A percentile compares a stretch with the other conserved stretches of the same genome.
phyloP scores from a whole-genome alignment of 2,888 invertebrate species.

The Lasiommata megera region DNA sequence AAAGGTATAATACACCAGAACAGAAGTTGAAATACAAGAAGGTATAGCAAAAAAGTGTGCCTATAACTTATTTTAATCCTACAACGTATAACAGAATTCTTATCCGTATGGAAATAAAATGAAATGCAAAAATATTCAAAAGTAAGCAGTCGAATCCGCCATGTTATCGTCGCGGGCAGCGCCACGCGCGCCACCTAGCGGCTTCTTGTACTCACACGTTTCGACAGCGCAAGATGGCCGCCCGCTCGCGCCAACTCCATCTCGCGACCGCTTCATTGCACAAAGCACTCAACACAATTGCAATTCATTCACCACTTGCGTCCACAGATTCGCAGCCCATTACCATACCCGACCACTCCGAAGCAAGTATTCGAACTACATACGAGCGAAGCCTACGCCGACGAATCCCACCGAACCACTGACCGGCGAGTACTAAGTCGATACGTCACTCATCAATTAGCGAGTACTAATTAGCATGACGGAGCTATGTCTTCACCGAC shows the following conservation, averaged over 20 bases:
- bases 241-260: conserved; percentile 40
- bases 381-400: conserved; percentile 1
- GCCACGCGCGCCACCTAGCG: conserved; percentile 75
- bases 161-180: conserved; percentile 55
- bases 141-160: conserved; percentile 51
- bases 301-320: conserved; percentile 46
- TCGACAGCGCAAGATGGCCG: conserved; percentile 67
- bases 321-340: conserved; percentile 46
- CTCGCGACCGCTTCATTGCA: conserved; percentile 38
- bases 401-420: not conserved
- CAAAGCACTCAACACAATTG: conserved; percentile 48
- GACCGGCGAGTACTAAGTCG: not conserved
- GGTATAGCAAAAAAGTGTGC: not conserved
- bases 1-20: not conserved
- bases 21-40: not conserved
- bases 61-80: conserved; percentile 12
- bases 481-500: conserved; percentile 79
- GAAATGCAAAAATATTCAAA: conserved; percentile 76
- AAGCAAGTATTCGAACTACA: not conserved
- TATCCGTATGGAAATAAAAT: conserved; percentile 8
- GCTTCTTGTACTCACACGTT: conserved; percentile 54
- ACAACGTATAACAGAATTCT: conserved; percentile 6
- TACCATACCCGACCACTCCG: conserved; percentile 45
- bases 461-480: conserved; percentile 61
- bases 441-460: conserved; percentile 25